Conservation (phyloP, 2,113 vertebrate species). For the Agapornis roseicollis region DNA sequence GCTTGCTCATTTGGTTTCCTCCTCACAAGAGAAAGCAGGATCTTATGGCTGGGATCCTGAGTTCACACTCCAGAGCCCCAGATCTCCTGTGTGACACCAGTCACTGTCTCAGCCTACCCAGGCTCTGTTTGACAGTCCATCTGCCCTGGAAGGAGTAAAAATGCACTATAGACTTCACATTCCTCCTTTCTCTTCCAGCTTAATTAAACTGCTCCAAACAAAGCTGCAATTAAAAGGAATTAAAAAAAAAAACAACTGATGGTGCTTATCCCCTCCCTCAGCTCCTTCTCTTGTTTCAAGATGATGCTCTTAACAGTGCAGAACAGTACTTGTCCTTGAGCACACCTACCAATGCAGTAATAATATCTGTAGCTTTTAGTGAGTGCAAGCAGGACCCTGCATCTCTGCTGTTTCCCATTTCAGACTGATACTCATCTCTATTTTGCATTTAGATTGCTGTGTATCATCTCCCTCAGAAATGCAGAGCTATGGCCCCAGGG, state of each 20-base stretch:
- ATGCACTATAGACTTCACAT: not conserved
- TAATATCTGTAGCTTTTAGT: not conserved
- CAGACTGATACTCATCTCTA: not conserved
- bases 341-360: not conserved
- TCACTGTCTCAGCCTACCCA: not conserved
- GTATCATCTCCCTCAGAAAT: not conserved
- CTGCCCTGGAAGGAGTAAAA: not conserved
- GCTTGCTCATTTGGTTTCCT: not conserved
- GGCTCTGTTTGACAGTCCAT: not conserved
- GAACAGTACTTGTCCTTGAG: not conserved
- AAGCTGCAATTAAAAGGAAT: not conserved
- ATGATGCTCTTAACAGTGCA: not conserved
- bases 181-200: not conserved
- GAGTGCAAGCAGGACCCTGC: not conserved
- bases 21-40: not conserved
- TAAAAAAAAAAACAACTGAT: not conserved
- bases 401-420: not conserved
- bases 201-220: not conserved
- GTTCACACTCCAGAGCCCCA: not conserved
- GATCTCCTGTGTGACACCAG: not conserved
- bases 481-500: not conserved
- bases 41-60: not conserved
- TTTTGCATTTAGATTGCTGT: not conserved
- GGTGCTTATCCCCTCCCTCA: not conserved
- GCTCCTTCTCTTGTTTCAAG: not conserved